A percentile compares a stretch with the other conserved stretches of the same genome.
These are phyloP conservation scores for Bubo bubo DNA, from an alignment of 2,113 vertebrate genomes.

Conservation along the genomic window DNA sequence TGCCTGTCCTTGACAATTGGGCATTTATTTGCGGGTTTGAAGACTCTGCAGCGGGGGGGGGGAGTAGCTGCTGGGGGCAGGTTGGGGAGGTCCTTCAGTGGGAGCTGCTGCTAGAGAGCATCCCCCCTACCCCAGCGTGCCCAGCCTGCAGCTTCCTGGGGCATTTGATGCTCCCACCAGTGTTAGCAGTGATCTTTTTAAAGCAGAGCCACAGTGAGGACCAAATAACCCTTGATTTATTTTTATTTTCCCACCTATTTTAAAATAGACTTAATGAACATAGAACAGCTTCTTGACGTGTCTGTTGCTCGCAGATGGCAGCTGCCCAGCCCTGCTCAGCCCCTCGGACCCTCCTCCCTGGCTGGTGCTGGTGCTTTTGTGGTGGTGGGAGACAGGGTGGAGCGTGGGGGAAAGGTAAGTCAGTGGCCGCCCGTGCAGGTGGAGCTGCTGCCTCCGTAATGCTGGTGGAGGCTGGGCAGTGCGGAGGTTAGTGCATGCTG, in stretches of 20 bases:
- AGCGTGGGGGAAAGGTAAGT: background rate
- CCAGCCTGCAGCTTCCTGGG: background rate
- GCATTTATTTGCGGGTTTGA: too few species aligned
- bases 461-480: fast-evolving
- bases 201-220: background rate
- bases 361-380: background rate
- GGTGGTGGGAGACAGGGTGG: background rate
- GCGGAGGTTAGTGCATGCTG: fast-evolving
- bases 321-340: background rate
- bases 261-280: fast-evolving
- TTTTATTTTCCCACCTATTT: fast-evolving
- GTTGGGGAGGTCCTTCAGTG: background rate
- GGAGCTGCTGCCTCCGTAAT: background rate
- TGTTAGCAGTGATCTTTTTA: background rate
- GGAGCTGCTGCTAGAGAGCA: background rate
- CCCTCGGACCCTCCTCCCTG: background rate
- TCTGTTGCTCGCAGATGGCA: fast-evolving
- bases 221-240: background rate
- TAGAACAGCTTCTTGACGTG: background rate
- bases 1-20: fast-evolving
- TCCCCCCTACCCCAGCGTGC: background rate
- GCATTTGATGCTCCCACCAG: background rate
- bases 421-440: background rate
- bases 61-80: background rate
- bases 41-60: background rate